phyloP scores from a whole-genome alignment of 2,888 invertebrate species.

The Cephus nigrinus region DNA sequence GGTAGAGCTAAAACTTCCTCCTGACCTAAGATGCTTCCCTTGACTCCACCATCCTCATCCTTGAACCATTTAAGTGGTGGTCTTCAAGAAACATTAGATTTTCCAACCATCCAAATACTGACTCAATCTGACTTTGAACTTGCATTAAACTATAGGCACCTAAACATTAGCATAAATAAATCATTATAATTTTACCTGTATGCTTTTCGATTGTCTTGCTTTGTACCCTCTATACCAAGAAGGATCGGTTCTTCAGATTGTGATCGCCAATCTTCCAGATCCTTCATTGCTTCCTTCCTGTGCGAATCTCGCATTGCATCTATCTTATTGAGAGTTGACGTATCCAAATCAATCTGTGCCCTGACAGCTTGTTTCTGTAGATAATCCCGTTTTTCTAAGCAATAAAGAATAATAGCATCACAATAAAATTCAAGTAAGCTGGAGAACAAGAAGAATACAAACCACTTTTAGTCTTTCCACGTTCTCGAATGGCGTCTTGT shows the following conservation, averaged over 20 bases:
- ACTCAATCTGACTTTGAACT: not conserved
- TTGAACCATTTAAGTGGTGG: constrained; percentile 50
- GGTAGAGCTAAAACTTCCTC: not conserved
- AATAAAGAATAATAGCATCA: not conserved
- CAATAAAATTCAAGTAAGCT: not conserved
- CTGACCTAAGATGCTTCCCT: constrained; percentile 16
- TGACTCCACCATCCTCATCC: constrained; percentile 26
- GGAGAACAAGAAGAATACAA: constrained; percentile 12
- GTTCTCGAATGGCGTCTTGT: constrained; percentile 70
- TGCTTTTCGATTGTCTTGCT: constrained; percentile 50
- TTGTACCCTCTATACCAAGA: constrained; percentile 26
- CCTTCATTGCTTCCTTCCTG: constrained; percentile 73
- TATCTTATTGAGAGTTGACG: constrained; percentile 72
- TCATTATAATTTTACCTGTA: constrained; percentile 40
- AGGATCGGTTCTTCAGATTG: constrained; percentile 49
- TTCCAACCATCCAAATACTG: not conserved
- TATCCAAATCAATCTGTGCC: constrained; percentile 73
- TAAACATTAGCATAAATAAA: not conserved
- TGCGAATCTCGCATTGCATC: constrained; percentile 73
- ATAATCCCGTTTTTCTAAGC: constrained; percentile 67
- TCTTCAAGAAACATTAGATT: constrained; percentile 28
- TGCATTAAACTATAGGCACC: constrained; percentile 3
- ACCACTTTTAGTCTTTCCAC: constrained; percentile 68
- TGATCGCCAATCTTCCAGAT: constrained; percentile 73
- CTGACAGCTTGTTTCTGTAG: constrained; percentile 72